Evolutionary conservation across 2,113 vertebrate species (phyloP).

Genomic region (Sinosuthora webbiana): DNA sequence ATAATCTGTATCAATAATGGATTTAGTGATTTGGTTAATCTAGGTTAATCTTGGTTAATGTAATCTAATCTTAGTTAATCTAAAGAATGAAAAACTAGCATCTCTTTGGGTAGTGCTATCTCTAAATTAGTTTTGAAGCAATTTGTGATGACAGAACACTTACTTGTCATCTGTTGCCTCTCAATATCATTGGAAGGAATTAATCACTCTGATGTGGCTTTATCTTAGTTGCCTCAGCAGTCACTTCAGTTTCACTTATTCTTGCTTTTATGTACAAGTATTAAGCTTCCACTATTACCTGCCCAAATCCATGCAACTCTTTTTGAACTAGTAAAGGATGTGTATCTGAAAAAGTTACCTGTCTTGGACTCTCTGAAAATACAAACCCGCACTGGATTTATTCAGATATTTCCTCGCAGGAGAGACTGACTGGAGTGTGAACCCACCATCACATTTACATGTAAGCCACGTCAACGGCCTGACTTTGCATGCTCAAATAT

Average conservation of each 20-base stretch:
- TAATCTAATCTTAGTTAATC: too few relatives aligned
- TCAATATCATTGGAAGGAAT: neutral
- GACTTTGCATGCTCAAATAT: neutral
- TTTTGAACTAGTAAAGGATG: neutral
- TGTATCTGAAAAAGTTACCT: neutral
- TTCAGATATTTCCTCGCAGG: neutral
- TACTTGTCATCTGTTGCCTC: neutral
- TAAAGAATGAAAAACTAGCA: neutral
- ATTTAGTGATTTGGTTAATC: neutral
- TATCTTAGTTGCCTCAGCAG: neutral
- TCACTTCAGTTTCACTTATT: neutral
- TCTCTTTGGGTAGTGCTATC: neutral
- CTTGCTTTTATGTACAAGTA: neutral
- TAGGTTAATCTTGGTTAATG: neutral
- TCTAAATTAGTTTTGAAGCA: neutral
- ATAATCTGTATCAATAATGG: neutral
- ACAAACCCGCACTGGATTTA: fast-evolving
- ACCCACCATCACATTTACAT: neutral
- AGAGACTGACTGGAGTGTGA: neutral
- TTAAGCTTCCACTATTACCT: neutral
- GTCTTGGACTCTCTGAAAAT: neutral
- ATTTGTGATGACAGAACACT: neutral
- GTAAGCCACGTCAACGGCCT: neutral
- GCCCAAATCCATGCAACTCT: neutral
- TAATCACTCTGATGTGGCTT: neutral